Evolutionary conservation across 2,113 vertebrate species (phyloP).

Genomic region (Aramus guarauna): DNA sequence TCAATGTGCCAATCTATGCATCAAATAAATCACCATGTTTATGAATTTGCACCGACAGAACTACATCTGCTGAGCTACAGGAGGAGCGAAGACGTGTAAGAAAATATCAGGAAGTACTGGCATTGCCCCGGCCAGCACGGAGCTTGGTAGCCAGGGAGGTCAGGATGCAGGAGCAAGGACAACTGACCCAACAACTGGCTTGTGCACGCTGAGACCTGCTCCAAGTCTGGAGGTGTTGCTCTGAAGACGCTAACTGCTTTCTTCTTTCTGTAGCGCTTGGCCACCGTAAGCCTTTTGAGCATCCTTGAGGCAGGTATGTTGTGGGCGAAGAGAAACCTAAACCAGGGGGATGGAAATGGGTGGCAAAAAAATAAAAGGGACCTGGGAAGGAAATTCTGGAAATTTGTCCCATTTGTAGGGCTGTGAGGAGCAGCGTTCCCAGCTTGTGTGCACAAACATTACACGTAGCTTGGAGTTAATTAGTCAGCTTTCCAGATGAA

Average conservation of each 20-base stretch:
- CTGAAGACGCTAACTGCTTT: background rate
- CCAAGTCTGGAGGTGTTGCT: background rate
- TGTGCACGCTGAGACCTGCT: background rate
- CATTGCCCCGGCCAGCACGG: background rate
- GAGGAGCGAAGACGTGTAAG: background rate
- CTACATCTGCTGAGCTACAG: background rate
- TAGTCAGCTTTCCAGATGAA: background rate
- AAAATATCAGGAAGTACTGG: background rate
- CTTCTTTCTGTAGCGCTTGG: background rate
- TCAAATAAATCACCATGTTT: background rate
- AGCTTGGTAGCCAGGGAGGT: background rate
- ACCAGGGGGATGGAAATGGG: background rate
- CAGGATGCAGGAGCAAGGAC: background rate
- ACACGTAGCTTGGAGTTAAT: background rate
- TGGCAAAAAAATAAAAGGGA: background rate
- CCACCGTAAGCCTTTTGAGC: background rate
- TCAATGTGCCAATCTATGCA: background rate
- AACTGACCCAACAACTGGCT: background rate
- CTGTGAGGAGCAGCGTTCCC: background rate
- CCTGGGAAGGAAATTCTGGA: background rate
- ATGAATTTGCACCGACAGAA: background rate
- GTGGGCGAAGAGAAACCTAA: background rate
- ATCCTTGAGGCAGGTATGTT: background rate
- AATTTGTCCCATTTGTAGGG: background rate
- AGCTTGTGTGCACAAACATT: background rate